Percentiles rank a stretch among this genome's conserved stretches.
These are phyloP conservation scores for Nemoura dubitans DNA, from an alignment of 2,888 invertebrate genomes.

Conservation along the genomic window DNA sequence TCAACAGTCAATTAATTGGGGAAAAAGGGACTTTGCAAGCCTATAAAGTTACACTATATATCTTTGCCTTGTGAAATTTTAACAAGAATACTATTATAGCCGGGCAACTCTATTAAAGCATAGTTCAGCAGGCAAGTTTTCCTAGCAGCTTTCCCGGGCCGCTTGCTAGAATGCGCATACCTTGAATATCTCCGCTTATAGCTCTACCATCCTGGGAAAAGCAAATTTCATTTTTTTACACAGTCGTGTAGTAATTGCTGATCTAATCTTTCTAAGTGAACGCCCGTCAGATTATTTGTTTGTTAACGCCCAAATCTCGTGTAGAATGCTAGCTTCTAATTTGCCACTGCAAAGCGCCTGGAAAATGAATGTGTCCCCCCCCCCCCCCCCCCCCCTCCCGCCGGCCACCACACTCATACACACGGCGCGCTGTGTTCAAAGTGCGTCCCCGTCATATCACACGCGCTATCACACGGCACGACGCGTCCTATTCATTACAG, in stretches of 20 bases:
- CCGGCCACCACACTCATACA: no score
- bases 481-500: not conserved
- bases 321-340: not conserved
- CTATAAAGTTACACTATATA: constrained; percentile 15
- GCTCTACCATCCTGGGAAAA: not conserved
- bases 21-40: constrained; percentile 54
- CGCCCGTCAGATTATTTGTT: constrained; percentile 5
- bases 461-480: not conserved
- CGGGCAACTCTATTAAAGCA: constrained; percentile 7
- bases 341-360: not conserved
- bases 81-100: not conserved
- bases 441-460: not conserved
- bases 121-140: not conserved
- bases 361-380: not conserved
- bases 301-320: constrained; percentile 12
- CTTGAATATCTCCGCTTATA: not conserved
- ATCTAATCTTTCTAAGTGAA: constrained; percentile 12
- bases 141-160: not conserved
- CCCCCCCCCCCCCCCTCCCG: no score
- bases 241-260: not conserved
- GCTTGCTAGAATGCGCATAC: not conserved
- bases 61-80: constrained; percentile 12
- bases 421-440: not conserved
- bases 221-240: not conserved
- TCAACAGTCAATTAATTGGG: constrained; percentile 61